A percentile compares a stretch with the other conserved stretches of the same genome.
phyloP scores from a whole-genome alignment of 2,113 vertebrate species.

The Neolamprologus kungweensis region DNA sequence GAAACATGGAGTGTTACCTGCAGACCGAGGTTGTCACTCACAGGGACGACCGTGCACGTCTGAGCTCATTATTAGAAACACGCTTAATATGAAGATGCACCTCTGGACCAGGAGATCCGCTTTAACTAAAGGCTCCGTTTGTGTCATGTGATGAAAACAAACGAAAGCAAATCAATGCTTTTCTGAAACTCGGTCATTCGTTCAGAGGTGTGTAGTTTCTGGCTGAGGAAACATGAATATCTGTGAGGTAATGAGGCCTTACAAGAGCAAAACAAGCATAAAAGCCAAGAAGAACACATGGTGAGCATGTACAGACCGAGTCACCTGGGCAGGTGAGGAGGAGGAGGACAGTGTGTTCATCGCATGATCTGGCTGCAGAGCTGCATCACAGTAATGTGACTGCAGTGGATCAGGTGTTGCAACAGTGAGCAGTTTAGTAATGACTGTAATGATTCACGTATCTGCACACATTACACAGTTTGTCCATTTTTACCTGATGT shows the following conservation, averaged over 20 bases:
- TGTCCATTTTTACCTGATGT: background rate
- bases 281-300: background rate
- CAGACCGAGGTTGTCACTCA: background rate
- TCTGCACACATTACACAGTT: background rate
- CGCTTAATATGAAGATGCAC: background rate
- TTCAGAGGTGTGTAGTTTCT: background rate
- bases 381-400: background rate
- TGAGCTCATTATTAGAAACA: background rate
- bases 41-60: background rate
- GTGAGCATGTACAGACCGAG: background rate
- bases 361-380: background rate
- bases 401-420: background rate
- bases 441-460: background rate
- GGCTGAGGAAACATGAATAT: background rate
- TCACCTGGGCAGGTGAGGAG: background rate
- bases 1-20: background rate
- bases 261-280: background rate
- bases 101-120: background rate
- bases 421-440: rapidly evolving
- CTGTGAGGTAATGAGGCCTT: background rate
- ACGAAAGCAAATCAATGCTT: background rate
- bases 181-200: background rate
- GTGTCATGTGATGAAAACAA: background rate
- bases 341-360: background rate
- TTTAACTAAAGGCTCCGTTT: background rate